A percentile compares a stretch with the other conserved stretches of the same genome.
phyloP scores from a whole-genome alignment of 2,113 vertebrate genomes.

The Tiliqua scincoides region DNA sequence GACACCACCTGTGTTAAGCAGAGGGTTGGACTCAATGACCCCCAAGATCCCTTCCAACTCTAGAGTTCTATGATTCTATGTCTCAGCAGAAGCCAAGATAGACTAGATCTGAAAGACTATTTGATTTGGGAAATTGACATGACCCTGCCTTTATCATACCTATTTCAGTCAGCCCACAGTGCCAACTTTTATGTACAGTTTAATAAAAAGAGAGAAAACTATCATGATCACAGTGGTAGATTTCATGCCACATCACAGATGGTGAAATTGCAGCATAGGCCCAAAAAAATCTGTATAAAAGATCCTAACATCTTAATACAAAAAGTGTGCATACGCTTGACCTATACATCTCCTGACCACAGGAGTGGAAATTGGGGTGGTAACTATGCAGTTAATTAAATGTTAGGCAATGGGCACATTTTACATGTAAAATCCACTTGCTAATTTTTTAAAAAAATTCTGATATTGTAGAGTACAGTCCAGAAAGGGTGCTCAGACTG shows the following conservation, averaged over 20 bases:
- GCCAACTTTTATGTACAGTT: not conserved
- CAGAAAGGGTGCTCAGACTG: not conserved
- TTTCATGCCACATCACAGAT: not conserved
- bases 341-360: not conserved
- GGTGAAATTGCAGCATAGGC: not conserved
- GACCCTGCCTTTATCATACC: not conserved
- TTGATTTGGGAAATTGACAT: not conserved
- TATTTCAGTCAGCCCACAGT: not conserved
- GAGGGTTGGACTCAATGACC: too few species aligned
- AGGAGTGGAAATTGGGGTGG: not conserved
- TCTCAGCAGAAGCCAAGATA: not conserved
- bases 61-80: too few species aligned
- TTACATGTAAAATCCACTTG: not conserved
- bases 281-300: not conserved
- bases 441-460: not conserved
- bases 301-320: not conserved
- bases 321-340: not conserved
- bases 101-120: not conserved
- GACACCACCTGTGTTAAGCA: not conserved
- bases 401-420: not conserved
- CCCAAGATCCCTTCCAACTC: too few species aligned
- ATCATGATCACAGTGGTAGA: not conserved
- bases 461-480: not conserved
- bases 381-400: not conserved
- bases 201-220: not conserved